Base-by-base conservation (phyloP, 2,797 vertebrate species). In the Orientallactaga sibirica region DNA sequence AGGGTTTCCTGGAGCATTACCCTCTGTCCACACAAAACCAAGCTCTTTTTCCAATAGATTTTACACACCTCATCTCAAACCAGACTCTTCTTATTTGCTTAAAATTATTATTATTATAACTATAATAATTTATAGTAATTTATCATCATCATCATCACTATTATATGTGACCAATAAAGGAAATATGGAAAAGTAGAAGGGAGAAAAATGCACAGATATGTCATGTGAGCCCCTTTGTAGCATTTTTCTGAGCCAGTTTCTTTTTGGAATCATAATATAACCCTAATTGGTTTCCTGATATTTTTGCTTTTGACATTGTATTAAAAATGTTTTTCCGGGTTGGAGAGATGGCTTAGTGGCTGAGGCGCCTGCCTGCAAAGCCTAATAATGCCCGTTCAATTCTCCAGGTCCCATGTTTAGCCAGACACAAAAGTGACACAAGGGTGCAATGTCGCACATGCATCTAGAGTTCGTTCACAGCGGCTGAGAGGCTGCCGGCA, bases 221-320 rank as follows among this genome's bases (percentile, higher is more conserved):
- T 62, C 9, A 2, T 18, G 37, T 33, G 29, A 27, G 1, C 11
- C 6, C 48, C 20, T 81, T 61, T 6, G 0, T 4, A 2, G 22
- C 7, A 67, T 58, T 79, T 87, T 86, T 24, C 88, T 41, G 19
- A 29, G 62, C 25, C 7, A 52, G 2, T 80, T 81, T 52, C 2
- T 52, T 55, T 7, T 12, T 78, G 48, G 62, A 84, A 61, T 62
- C 77, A 4, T 24, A 5, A n/a, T 29, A 24, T 37, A 16, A 33
- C 41, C 68, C 52, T 48, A 9, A 29, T 41, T 70, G 68, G n/a
- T 70, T 33, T 90, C 61, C 70, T 90, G 58, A 18, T 55, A 41
- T 88, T 48, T 52, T 81, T 58, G 41, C n/a, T 74, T n/a, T 62
- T 71, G n/a, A n/a, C 33, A 15, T 14, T 70, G 25, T 24, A 22